Evolutionary conservation across 1,140 invertebrate genomes (phyloP), one percentile per base, ranked within the genome.

Genomic region (Procambarus virginalis): DNA sequence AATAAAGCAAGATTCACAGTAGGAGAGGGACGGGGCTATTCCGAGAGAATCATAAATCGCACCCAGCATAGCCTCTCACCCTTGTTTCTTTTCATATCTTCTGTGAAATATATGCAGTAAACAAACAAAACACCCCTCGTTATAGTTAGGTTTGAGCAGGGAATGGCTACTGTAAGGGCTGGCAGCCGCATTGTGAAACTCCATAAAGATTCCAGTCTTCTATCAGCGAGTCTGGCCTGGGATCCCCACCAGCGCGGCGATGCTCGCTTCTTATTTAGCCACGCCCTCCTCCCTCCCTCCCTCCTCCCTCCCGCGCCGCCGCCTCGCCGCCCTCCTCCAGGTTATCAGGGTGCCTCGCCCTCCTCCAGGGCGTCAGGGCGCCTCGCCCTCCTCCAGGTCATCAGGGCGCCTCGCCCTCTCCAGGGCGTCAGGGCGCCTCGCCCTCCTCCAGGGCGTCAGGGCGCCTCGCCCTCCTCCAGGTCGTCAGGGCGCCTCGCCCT

Each of bases 41-140:
- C 68, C 77, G 58, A 46, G 14, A 51, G 48, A 51, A 45, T 79
- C 85, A 80, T 87, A 87, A 87, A 87, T 87, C 77, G 85, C 85
- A 80, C 85, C 77, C 55, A 22, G 34, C 77, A 58, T 80, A 46
- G 85, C 85, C 58, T 12, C 76, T 60, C 85, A 55, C 85, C 85
- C 85, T 87, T 87, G 85, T 87, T 87, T 87, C 85, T 87, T 87
- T 87, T 87, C 85, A 87, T 87, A 87, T 87, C 85, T 80, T 80
- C 85, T 80, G 85, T 87, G 78, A 87, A 87, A 87, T 87, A 87
- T 87, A 87, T 80, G 85, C 85, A 87, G 85, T 87, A 87, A 87
- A 87, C 85, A 87, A 87, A 87, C 85, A 87, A 70, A 87, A 87
- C 85, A 70, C n/a, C 79, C 60, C 73, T 87, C 85, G 85, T 87